Evolutionary conservation across 2,888 invertebrate species (phyloP).

Genomic region (Megastigmus dorsalis): DNA sequence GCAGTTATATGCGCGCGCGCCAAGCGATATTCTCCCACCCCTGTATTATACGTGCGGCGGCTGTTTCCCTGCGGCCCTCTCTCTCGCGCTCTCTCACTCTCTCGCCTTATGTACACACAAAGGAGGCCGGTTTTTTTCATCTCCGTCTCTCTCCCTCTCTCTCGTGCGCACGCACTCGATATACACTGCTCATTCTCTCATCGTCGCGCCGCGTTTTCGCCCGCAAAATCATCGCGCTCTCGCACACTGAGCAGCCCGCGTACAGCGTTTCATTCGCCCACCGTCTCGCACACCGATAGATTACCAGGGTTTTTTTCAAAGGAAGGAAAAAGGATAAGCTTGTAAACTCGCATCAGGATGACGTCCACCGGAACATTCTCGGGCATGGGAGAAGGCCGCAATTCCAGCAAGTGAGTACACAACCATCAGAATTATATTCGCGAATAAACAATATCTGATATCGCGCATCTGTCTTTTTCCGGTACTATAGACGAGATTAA

Average conservation of each 20-base stretch:
- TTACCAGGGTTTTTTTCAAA: background rate
- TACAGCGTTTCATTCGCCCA: no score
- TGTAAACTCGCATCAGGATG: no score
- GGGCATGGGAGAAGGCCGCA: slow-evolving; percentile 78
- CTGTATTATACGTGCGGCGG: slow-evolving; percentile 3
- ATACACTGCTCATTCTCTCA: no score
- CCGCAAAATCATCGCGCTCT: no score
- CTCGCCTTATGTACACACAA: slow-evolving; percentile 21
- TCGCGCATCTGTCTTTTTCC: no score
- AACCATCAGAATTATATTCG: no score
- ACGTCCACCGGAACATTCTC: slow-evolving; percentile 80
- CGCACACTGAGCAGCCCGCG: no score
- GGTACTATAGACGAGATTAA: no score
- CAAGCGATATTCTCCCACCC: background rate
- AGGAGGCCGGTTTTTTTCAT: slow-evolving; percentile 30
- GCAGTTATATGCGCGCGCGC: background rate
- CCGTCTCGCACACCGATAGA: background rate
- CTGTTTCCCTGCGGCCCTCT: slow-evolving; percentile 25
- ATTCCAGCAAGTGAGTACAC: slow-evolving; percentile 80
- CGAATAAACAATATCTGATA: no score
- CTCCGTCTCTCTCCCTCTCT: background rate
- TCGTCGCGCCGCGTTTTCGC: background rate
- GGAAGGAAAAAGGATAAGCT: background rate
- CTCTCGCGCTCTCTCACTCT: background rate
- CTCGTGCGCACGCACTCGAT: background rate